Percentiles rank a stretch among this genome's conserved stretches.
Conservation (phyloP, 2,797 vertebrate species). For the Balearica regulorum region DNA sequence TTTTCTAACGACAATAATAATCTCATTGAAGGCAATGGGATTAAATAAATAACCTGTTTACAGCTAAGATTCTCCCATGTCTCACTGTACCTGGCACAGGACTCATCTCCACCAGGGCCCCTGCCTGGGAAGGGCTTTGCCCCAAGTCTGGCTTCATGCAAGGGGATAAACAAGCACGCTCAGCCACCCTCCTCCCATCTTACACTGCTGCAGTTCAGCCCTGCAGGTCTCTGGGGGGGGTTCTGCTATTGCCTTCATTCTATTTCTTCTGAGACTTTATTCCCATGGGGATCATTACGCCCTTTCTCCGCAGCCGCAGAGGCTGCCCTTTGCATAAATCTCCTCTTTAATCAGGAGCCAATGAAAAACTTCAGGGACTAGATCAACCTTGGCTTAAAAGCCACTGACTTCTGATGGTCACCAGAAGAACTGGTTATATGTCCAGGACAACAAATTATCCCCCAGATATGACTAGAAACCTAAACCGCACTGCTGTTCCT, state of each 20-base stretch:
- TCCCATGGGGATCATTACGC: rapidly evolving
- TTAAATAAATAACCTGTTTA: background rate
- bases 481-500: background rate
- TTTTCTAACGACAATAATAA: background rate
- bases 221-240: background rate
- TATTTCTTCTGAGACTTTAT: background rate
- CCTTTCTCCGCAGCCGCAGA: background rate
- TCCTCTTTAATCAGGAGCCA: background rate
- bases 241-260: background rate
- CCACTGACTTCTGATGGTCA: background rate
- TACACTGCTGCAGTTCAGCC: background rate
- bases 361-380: background rate
- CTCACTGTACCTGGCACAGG: background rate
- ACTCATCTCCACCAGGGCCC: rapidly evolving
- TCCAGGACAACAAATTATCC: background rate
- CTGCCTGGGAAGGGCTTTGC: background rate
- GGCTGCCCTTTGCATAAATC: background rate
- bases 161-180: background rate
- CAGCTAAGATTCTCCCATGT: rapidly evolving
- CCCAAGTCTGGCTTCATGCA: background rate
- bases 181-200: background rate
- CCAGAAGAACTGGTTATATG: background rate
- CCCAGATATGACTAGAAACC: background rate
- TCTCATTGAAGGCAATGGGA: background rate
- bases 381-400: background rate